Evolutionary conservation across 2,888 invertebrate species (phyloP), one percentile per base, ranked within the genome.

Genomic region (Lycaena phlaeas): DNA sequence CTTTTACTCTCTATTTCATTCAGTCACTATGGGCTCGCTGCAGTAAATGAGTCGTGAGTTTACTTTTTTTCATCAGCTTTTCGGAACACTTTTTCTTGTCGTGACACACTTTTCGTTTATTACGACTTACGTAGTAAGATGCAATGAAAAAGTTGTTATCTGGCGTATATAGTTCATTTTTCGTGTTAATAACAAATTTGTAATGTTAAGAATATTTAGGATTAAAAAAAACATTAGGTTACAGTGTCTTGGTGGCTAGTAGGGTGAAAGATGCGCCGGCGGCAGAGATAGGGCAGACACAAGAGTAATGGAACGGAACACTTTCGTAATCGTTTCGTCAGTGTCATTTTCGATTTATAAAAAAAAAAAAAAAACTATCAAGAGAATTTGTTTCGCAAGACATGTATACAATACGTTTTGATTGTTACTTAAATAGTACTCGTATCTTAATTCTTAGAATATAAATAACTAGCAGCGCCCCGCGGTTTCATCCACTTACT

Each of bases 21-120:
- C 11, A n/a, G 4, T 22, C 7, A 5, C 22, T 22, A 9, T 9
- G 22, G 9, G 22, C 18, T 18, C 18, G 18, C 18, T 18, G 3
- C 28, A 9, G 34, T 18, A 18, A 22, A 22, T 18, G 34, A 34
- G 18, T 22, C 14, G 34, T 22, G 22, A 2, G 12, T 9, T 11
- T 3, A 17, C 11, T 34, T 38, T 30, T 25, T 31, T 30, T 31
- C 30, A 26, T 14, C 30, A 14, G 26, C 11, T 39, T 34, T 34
- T 39, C 40, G 43, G 40, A 26, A 42, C 43, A 59, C 51, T 70
- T 74, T 74, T 70, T 60, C 51, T 59, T 56, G 54, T 63, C 59
- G 61, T 71, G 78, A 65, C 76, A 73, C 61, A 69, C 66, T 70
- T 73, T 55, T 62, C 61, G 61, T 66, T 64, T 60, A 64, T 78